These are phyloP conservation scores for Dermolepida albohirtum DNA, from an alignment of 2,888 invertebrate species.

Conservation along the genomic window DNA sequence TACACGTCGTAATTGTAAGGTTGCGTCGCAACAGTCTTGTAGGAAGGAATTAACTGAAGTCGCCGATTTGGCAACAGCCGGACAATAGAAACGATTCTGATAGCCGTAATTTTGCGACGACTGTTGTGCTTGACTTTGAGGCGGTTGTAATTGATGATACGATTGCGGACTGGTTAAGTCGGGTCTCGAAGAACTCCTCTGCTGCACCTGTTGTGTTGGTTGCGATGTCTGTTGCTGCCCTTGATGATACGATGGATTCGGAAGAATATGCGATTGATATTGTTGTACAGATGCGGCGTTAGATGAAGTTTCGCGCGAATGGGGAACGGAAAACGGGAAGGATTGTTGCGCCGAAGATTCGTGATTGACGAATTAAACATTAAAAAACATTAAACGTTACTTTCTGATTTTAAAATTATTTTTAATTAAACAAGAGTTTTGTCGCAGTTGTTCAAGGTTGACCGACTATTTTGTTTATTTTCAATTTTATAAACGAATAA, in stretches of 20 bases:
- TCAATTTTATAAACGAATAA: too few species aligned
- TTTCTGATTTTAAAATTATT: too few species aligned
- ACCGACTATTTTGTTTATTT: too few species aligned
- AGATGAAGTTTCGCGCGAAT: conserved; percentile 43
- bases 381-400: too few species aligned
- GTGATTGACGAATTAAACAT: conserved; percentile 38
- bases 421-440: too few species aligned
- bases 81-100: conserved; percentile 41
- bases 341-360: conserved; percentile 35
- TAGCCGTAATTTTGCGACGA: conserved; percentile 39
- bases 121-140: conserved; percentile 26
- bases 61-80: conserved; percentile 28
- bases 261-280: conserved; percentile 50
- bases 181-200: conserved; percentile 43
- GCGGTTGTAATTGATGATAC: conserved; percentile 55
- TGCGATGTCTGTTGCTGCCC: conserved; percentile 49
- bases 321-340: conserved; percentile 45
- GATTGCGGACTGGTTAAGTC: conserved; percentile 50
- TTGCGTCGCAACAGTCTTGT: conserved; percentile 44
- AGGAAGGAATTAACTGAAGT: conserved; percentile 31
- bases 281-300: conserved; percentile 42
- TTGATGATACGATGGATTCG: conserved; percentile 50
- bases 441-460: too few species aligned
- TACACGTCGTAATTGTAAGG: conserved; percentile 41
- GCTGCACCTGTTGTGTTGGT: conserved; percentile 39